Base-by-base conservation (phyloP, 2,888 invertebrate genomes). In the Caenorhabditis afra region DNA sequence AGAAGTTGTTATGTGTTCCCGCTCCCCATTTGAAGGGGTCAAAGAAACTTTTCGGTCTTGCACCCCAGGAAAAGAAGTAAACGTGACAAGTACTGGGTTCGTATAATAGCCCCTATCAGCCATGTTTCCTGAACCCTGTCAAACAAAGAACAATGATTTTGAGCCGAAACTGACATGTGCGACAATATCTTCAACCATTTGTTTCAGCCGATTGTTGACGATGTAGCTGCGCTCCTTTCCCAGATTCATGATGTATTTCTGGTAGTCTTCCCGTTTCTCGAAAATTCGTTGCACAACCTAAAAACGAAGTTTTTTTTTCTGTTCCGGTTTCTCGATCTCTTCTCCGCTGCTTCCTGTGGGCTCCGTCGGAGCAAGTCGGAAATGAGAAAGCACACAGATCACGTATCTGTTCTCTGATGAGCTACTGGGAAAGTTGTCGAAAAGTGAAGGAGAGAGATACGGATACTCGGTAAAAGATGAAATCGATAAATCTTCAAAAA, bases 211-310 rank as follows among this genome's bases (percentile, higher is more conserved):
- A 37, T 74, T 74, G 45, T 87, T 88, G 62, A 88, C 82, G 39
- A 78, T 81, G 14, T 62, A 75, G 66, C 87, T 87, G 20, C 83
- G 70, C 47, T 89, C 87, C 66, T 85, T 86, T 53, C 89, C 89
- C 65, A 90, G 44, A 3, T 68, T 59, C 62, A 86, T 81, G 45
- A 86, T 83, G 58, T 86, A 89, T 45, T 74, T 82, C 57, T 86
- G 86, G 70, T 85, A 87, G 71, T 90, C 90, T 16, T 81, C 79
- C 8, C 90, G 84, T 80, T 90, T 89, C 65, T 90, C 89, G 79
- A 87, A 88, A n/a, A 90, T 81, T 29, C 90, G 68, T 80, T 86
- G 86, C 16, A 85, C 78, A 16, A 84, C 83, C 86, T 86, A 75
- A 29, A 84, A 78, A 29, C 7, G 29, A 57, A 18, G 61, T 52